Conservation (phyloP, 2,797 vertebrate species). For the Enteromius unitaeniatus region DNA sequence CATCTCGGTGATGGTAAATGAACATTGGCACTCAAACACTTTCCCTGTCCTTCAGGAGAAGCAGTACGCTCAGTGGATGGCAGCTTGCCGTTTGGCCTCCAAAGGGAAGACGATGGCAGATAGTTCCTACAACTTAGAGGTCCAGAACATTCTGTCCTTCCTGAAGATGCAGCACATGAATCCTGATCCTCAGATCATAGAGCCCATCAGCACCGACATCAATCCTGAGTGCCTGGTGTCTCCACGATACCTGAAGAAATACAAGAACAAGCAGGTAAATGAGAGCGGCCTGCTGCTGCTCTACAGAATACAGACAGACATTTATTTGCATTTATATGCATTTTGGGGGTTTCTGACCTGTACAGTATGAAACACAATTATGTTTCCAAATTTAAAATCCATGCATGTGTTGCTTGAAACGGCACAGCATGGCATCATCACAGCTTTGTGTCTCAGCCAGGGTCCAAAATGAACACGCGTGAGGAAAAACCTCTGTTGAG, state of each 20-base stretch:
- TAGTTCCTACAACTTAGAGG: constrained; percentile 96
- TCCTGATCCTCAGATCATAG: constrained; percentile 93
- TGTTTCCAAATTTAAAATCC: neutral
- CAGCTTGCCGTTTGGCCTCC: constrained; percentile 95
- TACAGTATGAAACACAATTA: neutral
- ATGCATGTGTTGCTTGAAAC: neutral
- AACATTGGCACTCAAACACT: too few relatives aligned
- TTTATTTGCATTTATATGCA: neutral
- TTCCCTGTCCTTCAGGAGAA: constrained; percentile 83
- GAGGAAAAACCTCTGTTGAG: neutral
- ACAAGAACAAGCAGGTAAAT: constrained; percentile 97
- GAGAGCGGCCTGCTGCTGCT: neutral
- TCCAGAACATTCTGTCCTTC: constrained; percentile 98
- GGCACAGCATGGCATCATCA: neutral
- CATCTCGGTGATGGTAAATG: neutral
- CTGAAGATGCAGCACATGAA: constrained; percentile 99
- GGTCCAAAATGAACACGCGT: neutral
- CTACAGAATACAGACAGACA: neutral
- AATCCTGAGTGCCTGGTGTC: constrained; percentile 97
- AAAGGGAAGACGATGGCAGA: constrained; percentile 99
- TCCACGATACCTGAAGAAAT: constrained; percentile 97
- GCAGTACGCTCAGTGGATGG: constrained; percentile 99
- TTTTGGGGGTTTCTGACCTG: neutral
- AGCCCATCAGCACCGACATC: constrained; percentile 93
- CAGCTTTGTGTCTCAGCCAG: neutral